A percentile compares a stretch with the other conserved stretches of the same genome.
Evolutionary conservation across 2,797 vertebrate species (phyloP).

Genomic region (Fringilla coelebs): DNA sequence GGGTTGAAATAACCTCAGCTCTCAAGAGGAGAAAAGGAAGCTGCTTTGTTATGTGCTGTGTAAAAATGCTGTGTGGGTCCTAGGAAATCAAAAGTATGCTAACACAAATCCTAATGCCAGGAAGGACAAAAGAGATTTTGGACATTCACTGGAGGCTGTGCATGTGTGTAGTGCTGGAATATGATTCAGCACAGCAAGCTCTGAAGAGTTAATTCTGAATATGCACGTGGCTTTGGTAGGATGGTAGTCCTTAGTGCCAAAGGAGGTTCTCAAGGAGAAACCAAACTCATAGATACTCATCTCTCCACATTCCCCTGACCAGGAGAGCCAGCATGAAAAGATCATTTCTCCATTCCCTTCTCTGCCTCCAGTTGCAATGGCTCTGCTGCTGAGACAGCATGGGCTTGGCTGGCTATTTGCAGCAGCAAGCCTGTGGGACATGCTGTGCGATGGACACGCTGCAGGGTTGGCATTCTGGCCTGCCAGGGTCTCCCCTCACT

Average conservation of each 20-base stretch:
- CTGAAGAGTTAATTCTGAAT: not conserved
- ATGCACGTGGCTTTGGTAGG: not conserved
- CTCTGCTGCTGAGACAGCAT: not conserved
- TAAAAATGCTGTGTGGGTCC: not conserved
- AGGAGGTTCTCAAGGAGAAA: not conserved
- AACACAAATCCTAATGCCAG: not conserved
- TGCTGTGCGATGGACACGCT: not conserved
- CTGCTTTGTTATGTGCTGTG: not conserved
- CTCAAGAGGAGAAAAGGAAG: not conserved
- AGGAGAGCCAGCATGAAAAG: not conserved
- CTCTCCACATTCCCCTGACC: not conserved
- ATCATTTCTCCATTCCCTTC: not conserved
- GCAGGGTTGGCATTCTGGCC: not conserved
- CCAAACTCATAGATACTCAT: rapidly evolving
- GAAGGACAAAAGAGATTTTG: not conserved
- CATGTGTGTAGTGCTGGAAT: not conserved
- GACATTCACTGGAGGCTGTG: not conserved
- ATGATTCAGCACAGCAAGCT: not conserved
- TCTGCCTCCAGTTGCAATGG: not conserved
- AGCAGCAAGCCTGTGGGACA: not conserved
- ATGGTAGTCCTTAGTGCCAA: not conserved
- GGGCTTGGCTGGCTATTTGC: not conserved
- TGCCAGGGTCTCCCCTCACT: not conserved
- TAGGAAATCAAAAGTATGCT: not conserved
- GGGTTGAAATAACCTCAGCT: not conserved